Evolutionary conservation across 2,888 invertebrate genomes (phyloP), one percentile per base, ranked within the genome.

Genomic region (Chorisops tibialis): DNA sequence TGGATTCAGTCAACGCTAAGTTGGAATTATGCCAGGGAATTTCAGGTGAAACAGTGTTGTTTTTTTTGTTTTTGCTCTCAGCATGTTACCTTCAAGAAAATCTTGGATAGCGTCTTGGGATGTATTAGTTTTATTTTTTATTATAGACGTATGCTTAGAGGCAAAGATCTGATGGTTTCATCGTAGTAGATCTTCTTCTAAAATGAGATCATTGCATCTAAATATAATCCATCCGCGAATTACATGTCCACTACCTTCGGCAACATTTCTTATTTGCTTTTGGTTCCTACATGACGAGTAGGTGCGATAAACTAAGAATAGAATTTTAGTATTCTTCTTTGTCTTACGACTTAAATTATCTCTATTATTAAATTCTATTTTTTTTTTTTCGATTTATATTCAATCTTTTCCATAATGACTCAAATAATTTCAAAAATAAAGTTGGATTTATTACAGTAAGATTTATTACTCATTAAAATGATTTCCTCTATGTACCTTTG

Each of bases 201-300:
- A 52, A 64, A 64, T 64, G 64, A 64, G 64, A 64, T 64, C 64
- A 64, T 58, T 61, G 64, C 61, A 54, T 61, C 61, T 64, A 64
- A 64, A 64, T 61, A 58, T 64, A 60, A 56, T 56, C 16, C 56
- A 21, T 45, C 30, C 43, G 56, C 56, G 43, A 56, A 56, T 56
- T 56, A 56, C 56, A 45, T 56, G 56, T 56, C 56, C 56, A 24
- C 56, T 21, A 56, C 43, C 45, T 39, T 56, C 19, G 19, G 14
- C 16, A 56, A 21, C 43, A 30, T 7, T 9, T n/a, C 14, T 30
- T 18, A n/a, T 50, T 30, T 49, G 30, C 2, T 16, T 11, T 22
- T 24, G 48, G 9, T 14, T 12, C 22, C 16, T 35, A 35, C 49
- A 16, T 14, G 22, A 30, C n/a, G 49, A 50, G 30, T 50, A 50